A percentile compares a stretch with the other conserved stretches of the same genome.
These are phyloP conservation scores for Thoracochromis brauschi DNA, from an alignment of 2,113 vertebrate genomes.

Conservation along the genomic window DNA sequence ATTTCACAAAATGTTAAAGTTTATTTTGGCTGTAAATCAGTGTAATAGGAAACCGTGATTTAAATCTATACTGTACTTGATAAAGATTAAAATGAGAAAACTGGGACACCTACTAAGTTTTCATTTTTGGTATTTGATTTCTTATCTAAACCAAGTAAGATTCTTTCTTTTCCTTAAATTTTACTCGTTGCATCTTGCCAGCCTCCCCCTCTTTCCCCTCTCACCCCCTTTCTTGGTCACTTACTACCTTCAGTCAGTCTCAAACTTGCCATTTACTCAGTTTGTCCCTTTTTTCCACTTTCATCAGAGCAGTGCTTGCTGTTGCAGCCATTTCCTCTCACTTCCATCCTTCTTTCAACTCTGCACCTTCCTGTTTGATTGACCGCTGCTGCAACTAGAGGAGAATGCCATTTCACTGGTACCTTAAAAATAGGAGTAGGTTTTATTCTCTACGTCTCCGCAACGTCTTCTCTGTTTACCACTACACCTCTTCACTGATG, in stretches of 20 bases:
- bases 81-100: background rate
- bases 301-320: background rate
- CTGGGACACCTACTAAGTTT: background rate
- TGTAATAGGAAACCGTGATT: background rate
- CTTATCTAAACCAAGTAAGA: background rate
- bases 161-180: too few relatives aligned
- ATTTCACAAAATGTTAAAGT: accelerated
- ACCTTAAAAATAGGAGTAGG: background rate
- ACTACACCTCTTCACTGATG: background rate
- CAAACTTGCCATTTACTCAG: background rate
- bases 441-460: background rate
- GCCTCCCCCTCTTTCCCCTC: background rate
- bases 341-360: background rate
- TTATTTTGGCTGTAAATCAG: background rate
- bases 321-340: background rate
- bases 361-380: background rate
- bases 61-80: background rate
- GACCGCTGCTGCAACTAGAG: background rate
- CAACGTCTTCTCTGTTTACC: background rate
- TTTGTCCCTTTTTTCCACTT: background rate
- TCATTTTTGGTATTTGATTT: background rate
- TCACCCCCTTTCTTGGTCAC: background rate
- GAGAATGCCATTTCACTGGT: background rate
- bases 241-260: background rate
- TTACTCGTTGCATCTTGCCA: background rate